Evolutionary conservation across 2,888 invertebrate genomes (phyloP), one percentile per base, ranked within the genome.

Genomic region (Drosophila infuscata): DNA sequence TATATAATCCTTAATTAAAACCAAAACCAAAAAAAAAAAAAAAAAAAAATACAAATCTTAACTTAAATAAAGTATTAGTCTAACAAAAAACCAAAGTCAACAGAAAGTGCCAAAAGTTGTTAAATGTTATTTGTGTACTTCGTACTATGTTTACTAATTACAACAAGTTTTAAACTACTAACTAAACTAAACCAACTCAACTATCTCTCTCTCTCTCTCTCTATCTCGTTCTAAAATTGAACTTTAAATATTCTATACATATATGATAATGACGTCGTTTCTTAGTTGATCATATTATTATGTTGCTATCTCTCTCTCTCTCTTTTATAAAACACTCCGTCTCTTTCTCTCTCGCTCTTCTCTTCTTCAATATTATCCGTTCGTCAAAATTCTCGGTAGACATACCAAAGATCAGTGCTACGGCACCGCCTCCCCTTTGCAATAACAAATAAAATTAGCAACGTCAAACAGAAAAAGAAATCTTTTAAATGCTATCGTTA

Each of bases 401-500:
- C 51, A 66, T 69, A 67, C 71, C 75, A 81, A 68, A 68, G 29
- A 58, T 65, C 49, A 62, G 71, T 70, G 83, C 70, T 48, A 61
- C 43, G 68, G 69, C 71, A 63, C 63, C 52, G 25, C 17, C 46
- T 46, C 15, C 56, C 33, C 29, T 33, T 29, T 33, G 36, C 36
- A 8, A 38, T 20, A 75, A 51, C 43, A 72, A 48, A 64, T 25
- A 41, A 25, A 61, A 58, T 49, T 29, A 78, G 74, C 72, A 71
- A 78, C 79, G 71, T 73, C 57, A 69, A 49, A 59, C 71, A 59
- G 62, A 66, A 81, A 29, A 66, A 81, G 70, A 81, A 74, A 74
- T 70, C 78, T 90, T 91, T 90, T 90, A 92, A 91, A 92, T 92
- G 92, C 91, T 92, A 91, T 92, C 92, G 92, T 91, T 92, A 91